These are phyloP conservation scores for Cardiocondyla obscurior DNA, from an alignment of 1,140 invertebrate genomes.

Conservation along the genomic window DNA sequence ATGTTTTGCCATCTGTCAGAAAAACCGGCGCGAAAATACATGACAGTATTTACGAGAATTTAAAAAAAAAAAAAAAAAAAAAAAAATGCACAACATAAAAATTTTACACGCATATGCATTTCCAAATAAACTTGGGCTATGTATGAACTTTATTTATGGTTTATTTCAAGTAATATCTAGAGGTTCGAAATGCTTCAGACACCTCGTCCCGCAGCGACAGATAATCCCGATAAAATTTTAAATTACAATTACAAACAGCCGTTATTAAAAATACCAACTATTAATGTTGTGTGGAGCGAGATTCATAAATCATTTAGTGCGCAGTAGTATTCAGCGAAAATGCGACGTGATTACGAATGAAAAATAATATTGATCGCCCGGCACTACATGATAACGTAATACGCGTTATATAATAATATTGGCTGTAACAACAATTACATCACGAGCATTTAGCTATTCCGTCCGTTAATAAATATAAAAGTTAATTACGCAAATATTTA, in stretches of 20 bases:
- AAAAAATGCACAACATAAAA: not conserved
- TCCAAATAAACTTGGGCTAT: not conserved
- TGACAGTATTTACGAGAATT: not conserved
- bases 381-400: not conserved
- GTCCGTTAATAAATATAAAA: slow-evolving; percentile 34
- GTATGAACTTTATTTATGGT: not conserved
- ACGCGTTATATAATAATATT: not conserved
- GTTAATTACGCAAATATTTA: slow-evolving; percentile 23
- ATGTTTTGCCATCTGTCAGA: not conserved
- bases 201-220: not conserved
- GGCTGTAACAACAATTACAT: slow-evolving; percentile 26
- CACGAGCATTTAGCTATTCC: not conserved
- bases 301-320: slow-evolving; percentile 44
- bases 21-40: too few species aligned
- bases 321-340: not conserved
- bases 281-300: not conserved
- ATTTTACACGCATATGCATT: not conserved
- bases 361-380: slow-evolving; percentile 28
- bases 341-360: slow-evolving; percentile 15
- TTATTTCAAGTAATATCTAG: not conserved
- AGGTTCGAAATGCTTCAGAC: not conserved
- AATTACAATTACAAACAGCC: slow-evolving; percentile 12
- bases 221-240: not conserved
- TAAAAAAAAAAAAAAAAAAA: not conserved
- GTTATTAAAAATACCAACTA: slow-evolving; percentile 40